Evolutionary conservation across 2,888 invertebrate species (phyloP), one percentile per base, ranked within the genome.

Genomic region (Eugnorisma glareosa): DNA sequence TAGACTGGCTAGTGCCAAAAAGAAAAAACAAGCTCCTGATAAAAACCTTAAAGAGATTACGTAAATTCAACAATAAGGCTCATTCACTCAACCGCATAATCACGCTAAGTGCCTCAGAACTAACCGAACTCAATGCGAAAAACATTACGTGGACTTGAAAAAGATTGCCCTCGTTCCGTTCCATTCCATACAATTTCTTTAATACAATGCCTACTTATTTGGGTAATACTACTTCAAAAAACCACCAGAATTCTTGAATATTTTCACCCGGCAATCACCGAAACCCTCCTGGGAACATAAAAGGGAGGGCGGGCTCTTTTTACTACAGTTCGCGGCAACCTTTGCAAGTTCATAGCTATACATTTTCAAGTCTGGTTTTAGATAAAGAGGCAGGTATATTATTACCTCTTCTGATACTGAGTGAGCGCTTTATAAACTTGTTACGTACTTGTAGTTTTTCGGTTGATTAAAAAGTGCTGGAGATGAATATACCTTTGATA

Each of bases 231-330:
- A 81, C 81, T 86, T 86, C 87, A 89, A 90, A 89, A 86, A 89
- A 90, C 85, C 88, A 85, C 82, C 78, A 79, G 87, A 87, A 88
- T 88, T 89, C 88, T 90, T 92, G 87, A 91, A 91, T 92, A 93
- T 91, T 91, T 91, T 82, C 84, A 89, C 85, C 82, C 83, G 84
- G 88, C 90, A 90, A 91, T 92, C 88, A 87, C 84, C 84, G 72
- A 82, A 81, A 82, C 84, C 75, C 92, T 91, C 90, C 80, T 78
- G 89, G 89, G 89, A 90, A 87, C 86, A 90, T 90, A 91, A 93
- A 92, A 90, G 89, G 82, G 85, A 88, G 81, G 88, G 87, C 86
- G 85, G 87, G 86, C 86, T 87, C 88, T 89, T 90, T 90, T 91
- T 89, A 89, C 88, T 86, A 86, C 86, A 80, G 85, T 83, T 81